These are phyloP conservation scores for Panurus biarmicus DNA, from an alignment of 2,113 vertebrate genomes.

Conservation along the genomic window DNA sequence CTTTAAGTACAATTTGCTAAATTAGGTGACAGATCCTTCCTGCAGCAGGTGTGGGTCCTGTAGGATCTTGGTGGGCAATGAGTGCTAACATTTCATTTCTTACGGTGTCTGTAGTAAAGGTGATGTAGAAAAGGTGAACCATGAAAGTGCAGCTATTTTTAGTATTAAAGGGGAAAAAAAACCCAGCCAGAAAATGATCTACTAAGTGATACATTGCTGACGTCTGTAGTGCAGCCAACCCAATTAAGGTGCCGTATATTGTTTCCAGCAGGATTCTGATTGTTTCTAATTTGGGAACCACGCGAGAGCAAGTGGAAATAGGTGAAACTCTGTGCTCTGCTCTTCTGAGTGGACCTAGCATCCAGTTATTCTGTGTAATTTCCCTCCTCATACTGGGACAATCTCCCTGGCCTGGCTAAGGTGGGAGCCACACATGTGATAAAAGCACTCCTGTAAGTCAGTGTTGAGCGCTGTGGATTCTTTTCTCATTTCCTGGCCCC, in stretches of 20 bases:
- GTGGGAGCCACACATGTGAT: not conserved
- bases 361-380: not conserved
- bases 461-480: not conserved
- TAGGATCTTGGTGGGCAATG: not conserved
- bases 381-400: not conserved
- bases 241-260: constrained; percentile 43
- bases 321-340: not conserved
- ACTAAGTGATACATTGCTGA: constrained; percentile 29
- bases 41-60: not conserved
- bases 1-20: not conserved
- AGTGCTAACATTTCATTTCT: not conserved
- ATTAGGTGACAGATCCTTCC: not conserved
- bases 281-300: constrained; percentile 53
- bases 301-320: not conserved
- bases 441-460: not conserved
- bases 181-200: not conserved
- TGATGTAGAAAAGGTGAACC: constrained; percentile 46
- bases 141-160: constrained; percentile 38
- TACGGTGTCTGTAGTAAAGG: not conserved
- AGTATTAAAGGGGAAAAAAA: not conserved
- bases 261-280: constrained; percentile 42
- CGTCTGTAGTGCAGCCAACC: constrained; percentile 29
- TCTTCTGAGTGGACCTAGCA: not conserved
- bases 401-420: not conserved
- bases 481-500: not conserved